phyloP scores from a whole-genome alignment of 2,113 vertebrate species.

The Pomatorhinus ruficollis region DNA sequence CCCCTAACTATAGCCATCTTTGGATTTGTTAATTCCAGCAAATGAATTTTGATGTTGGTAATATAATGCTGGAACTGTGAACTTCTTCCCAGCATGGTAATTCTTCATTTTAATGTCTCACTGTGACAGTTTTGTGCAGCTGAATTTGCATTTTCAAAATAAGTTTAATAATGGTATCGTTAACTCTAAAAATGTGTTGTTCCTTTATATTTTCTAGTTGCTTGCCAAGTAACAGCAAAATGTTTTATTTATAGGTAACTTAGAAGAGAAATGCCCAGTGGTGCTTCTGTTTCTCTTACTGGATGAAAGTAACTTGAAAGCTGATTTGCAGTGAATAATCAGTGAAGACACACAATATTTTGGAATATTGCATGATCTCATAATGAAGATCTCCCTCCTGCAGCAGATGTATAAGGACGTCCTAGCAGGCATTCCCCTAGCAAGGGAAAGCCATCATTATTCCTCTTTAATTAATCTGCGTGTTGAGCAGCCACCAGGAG shows the following conservation, averaged over 20 bases:
- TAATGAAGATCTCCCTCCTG: slow-evolving; percentile 67
- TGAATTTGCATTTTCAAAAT: not conserved
- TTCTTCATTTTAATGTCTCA: not conserved
- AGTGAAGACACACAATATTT: not conserved
- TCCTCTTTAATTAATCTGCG: slow-evolving; percentile 51
- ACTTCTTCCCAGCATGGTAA: not conserved
- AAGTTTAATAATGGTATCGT: not conserved
- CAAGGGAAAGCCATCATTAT: slow-evolving; percentile 47
- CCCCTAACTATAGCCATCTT: not conserved
- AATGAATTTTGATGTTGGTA: not conserved
- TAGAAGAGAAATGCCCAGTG: not conserved
- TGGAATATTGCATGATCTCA: not conserved
- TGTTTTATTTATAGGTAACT: not conserved
- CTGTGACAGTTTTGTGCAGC: not conserved
- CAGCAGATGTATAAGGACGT: slow-evolving; percentile 72
- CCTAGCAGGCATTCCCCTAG: slow-evolving; percentile 54
- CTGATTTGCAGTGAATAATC: not conserved
- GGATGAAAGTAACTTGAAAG: not conserved
- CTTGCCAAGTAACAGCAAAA: not conserved
- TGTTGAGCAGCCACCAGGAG: not conserved
- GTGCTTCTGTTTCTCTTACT: not conserved
- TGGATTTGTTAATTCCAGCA: not conserved
- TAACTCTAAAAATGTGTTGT: not conserved
- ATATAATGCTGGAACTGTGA: not conserved
- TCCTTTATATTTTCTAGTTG: not conserved